phyloP scores from a whole-genome alignment of 2,888 invertebrate species.

The Molanna angustata region DNA sequence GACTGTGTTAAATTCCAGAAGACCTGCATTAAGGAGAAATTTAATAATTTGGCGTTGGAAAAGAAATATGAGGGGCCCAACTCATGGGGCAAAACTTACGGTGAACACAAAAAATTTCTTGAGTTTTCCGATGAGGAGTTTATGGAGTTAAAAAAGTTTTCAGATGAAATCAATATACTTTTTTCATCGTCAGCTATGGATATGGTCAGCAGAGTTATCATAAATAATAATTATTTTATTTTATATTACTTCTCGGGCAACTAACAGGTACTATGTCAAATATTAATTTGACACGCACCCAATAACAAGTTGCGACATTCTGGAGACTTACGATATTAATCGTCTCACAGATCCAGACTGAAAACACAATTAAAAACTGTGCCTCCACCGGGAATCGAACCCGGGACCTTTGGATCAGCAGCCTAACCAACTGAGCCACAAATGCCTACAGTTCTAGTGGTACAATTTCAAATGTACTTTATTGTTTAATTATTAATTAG shows the following conservation, averaged over 20 bases:
- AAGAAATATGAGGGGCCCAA: slow-evolving; percentile 61
- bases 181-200: slow-evolving; percentile 85
- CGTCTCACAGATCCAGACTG: too few species aligned
- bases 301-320: too few species aligned
- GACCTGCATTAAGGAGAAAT: slow-evolving; percentile 67
- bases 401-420: too few species aligned
- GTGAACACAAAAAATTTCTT: slow-evolving; percentile 70
- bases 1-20: slow-evolving; percentile 87
- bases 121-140: slow-evolving; percentile 72
- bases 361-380: too few species aligned
- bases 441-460: too few species aligned
- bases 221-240: not conserved
- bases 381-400: too few species aligned
- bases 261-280: not conserved
- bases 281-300: too few species aligned
- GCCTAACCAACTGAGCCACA: too few species aligned
- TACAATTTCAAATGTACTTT: too few species aligned
- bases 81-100: slow-evolving; percentile 78
- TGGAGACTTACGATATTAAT: too few species aligned
- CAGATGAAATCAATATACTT: slow-evolving; percentile 60
- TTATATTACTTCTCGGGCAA: not conserved
- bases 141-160: slow-evolving; percentile 60
- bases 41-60: slow-evolving; percentile 63
- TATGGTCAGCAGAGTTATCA: slow-evolving; percentile 51
- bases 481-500: too few species aligned